Percentiles rank a stretch among this genome's conserved stretches.
These are phyloP conservation scores for Rhaphigaster nebulosa DNA, from an alignment of 2,888 invertebrate genomes.

Conservation along the genomic window DNA sequence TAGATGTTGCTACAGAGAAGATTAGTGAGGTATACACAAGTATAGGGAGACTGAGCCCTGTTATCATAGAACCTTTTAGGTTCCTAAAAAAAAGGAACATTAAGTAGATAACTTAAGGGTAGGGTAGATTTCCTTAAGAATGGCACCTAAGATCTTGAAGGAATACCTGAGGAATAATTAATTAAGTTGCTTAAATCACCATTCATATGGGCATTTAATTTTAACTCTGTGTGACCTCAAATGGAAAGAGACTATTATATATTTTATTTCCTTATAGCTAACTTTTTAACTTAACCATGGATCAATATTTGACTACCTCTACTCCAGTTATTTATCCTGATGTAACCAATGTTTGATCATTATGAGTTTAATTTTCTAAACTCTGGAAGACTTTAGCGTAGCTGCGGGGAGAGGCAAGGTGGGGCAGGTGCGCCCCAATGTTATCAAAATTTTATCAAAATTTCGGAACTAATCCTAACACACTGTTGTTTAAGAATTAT, in stretches of 20 bases:
- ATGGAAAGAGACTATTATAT: not conserved
- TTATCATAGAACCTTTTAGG: not conserved
- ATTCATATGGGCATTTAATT: not conserved
- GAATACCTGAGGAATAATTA: not conserved
- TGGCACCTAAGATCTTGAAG: not conserved
- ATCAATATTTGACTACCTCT: too few species aligned
- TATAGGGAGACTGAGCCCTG: not conserved
- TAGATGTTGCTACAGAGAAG: not conserved
- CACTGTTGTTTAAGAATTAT: too few species aligned
- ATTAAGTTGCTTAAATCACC: not conserved
- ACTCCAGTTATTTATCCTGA: too few species aligned
- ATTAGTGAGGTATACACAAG: not conserved
- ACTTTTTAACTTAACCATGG: too few species aligned
- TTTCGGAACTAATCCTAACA: too few species aligned
- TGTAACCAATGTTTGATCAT: too few species aligned
- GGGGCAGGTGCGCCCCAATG: too few species aligned
- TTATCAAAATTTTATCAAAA: too few species aligned
- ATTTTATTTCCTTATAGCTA: not conserved
- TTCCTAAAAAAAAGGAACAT: not conserved
- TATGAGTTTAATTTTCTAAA: too few species aligned
- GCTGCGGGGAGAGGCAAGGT: too few species aligned
- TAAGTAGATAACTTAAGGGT: not conserved
- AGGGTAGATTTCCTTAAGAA: not conserved
- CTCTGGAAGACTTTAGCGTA: too few species aligned
- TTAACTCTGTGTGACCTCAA: not conserved